Evolutionary conservation across 2,888 invertebrate genomes (phyloP).

Genomic region (Orthonevra nobilis): DNA sequence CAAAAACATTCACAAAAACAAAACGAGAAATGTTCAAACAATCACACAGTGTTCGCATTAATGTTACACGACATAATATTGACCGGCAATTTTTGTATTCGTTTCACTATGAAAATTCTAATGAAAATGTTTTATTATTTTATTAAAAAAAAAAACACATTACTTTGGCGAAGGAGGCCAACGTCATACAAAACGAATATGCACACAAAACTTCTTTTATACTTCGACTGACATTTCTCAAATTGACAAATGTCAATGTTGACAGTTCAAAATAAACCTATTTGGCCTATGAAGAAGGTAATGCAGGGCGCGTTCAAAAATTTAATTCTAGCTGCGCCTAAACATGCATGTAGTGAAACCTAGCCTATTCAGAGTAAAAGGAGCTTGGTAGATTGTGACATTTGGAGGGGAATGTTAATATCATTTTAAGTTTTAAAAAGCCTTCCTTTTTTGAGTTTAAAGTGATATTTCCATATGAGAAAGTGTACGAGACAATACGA

Average conservation of each 20-base stretch:
- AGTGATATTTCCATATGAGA: too few relatives aligned
- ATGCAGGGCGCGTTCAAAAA: background rate
- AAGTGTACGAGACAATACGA: too few relatives aligned
- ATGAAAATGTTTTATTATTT: background rate
- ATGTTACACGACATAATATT: background rate
- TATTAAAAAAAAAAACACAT: constrained; percentile 3
- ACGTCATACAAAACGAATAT: constrained; percentile 47
- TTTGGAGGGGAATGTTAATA: too few relatives aligned
- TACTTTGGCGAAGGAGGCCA: constrained; percentile 20
- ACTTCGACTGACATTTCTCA: constrained; percentile 23
- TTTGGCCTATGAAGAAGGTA: background rate
- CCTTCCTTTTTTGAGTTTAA: too few relatives aligned
- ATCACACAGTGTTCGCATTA: background rate
- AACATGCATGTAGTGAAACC: too few relatives aligned
- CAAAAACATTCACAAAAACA: background rate
- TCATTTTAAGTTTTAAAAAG: too few relatives aligned
- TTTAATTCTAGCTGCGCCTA: too few relatives aligned
- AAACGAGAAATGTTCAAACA: constrained; percentile 22
- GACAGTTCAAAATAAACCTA: background rate
- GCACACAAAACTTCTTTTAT: constrained; percentile 9
- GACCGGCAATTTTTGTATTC: too few relatives aligned
- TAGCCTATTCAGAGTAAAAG: too few relatives aligned
- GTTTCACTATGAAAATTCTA: too few relatives aligned
- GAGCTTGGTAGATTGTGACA: too few relatives aligned
- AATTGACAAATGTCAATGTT: constrained; percentile 10